phyloP scores from a whole-genome alignment of 1,140 invertebrate species.

The Cotesia vestalis region DNA sequence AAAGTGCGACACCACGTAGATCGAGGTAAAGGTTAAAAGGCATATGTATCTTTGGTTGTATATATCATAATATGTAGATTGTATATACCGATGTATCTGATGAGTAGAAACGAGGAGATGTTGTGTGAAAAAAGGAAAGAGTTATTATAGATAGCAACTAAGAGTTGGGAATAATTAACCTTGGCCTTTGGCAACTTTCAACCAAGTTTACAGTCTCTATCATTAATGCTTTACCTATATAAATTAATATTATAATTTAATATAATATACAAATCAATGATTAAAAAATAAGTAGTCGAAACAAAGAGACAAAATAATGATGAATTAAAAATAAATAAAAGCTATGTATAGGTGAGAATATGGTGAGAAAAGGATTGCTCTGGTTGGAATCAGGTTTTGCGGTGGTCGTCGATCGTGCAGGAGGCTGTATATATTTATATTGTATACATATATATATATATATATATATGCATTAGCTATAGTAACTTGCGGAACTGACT shows the following conservation, averaged over 20 bases:
- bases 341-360: constrained; percentile 6
- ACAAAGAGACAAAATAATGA: neutral
- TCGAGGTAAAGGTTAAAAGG: constrained; percentile 61
- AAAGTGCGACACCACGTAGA: constrained; percentile 58
- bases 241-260: no score
- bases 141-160: neutral
- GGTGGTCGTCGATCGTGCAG: constrained; percentile 45
- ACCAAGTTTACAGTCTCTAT: neutral
- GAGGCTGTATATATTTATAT: constrained; percentile 29
- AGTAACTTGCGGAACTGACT: constrained; percentile 62
- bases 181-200: constrained; percentile 20
- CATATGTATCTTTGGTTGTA: neutral
- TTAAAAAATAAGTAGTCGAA: no score
- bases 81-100: no score
- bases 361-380: constrained; percentile 18
- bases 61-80: neutral
- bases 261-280: no score
- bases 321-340: neutral
- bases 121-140: constrained; percentile 27
- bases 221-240: neutral
- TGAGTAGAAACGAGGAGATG: no score
- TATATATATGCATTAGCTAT: neutral
- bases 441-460: neutral
- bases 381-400: constrained; percentile 29
- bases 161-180: constrained; percentile 29